Evolutionary conservation across 1,140 invertebrate genomes (phyloP), one percentile per base, ranked within the genome.

Genomic region (Brachionus asplanchnoidis): DNA sequence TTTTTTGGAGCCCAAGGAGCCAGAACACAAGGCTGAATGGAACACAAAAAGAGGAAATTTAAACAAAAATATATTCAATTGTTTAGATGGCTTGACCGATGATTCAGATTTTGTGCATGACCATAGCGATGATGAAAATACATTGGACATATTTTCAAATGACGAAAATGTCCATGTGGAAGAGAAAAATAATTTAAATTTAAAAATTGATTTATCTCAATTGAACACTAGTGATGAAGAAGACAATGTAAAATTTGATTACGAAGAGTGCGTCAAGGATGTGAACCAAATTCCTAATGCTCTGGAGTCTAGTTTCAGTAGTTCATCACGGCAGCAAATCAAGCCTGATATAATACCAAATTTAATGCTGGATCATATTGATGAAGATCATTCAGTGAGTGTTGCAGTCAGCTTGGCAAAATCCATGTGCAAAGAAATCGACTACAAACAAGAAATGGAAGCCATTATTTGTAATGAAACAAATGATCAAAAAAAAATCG

Each of bases 361-460:
- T 65, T 65, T 82, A 68, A 20, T 46, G 9, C 40, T 82, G 11
- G 79, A 82, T 68, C 44, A 50, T 26, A 46, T 77, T 50, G 79
- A 82, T 46, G 79, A 82, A 36, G 79, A 82, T 46, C 40, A 23
- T 26, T 77, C 73, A 26, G 23, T 50, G 50, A 65, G 53, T 40
- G 79, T 82, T 14, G 53, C 53, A 28, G 79, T 68, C 2, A 82
- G 79, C 53, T 65, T 82, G 53, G 79, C 79, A 7, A 60, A 82
- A 68, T 82, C 79, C 4, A 60, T 82, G 53, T 82, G 79, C 32
- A 82, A 82, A 36, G 53, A 60, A 65, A 68, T 82, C 11, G 40
- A 82, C 28, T 82, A 82, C 23, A 53, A 82, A 68, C 12, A 82
- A 65, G 79, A 82, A 46, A 82, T 82, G 79, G 79, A 82, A 36